Percentiles rank a stretch among this genome's conserved stretches.
Evolutionary conservation across 2,113 vertebrate genomes (phyloP).

Genomic region (zebrafish (Danio rerio)): DNA sequence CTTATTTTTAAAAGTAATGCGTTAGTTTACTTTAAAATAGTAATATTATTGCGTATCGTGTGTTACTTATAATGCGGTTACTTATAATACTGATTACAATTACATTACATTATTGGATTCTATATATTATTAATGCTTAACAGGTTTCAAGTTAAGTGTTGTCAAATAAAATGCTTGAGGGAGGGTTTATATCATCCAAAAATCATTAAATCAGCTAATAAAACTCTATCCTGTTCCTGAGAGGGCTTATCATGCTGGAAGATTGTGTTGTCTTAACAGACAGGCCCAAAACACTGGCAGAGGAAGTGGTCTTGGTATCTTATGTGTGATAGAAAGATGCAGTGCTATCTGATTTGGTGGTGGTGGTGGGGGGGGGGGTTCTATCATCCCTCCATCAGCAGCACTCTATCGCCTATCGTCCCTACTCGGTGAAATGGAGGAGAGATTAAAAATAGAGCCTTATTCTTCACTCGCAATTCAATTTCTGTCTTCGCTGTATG

Average conservation of each 20-base stretch:
- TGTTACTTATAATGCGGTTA: too few species aligned
- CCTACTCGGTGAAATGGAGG: constrained; percentile 25
- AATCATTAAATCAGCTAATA: constrained; percentile 38
- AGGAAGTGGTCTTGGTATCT: constrained; percentile 23
- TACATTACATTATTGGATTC: too few species aligned
- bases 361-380: not conserved
- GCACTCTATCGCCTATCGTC: constrained; percentile 26
- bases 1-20: too few species aligned
- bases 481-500: constrained; percentile 34
- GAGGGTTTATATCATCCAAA: not conserved
- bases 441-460: constrained; percentile 47
- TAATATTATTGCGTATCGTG: too few species aligned
- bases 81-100: too few species aligned
- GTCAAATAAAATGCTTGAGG: not conserved
- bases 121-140: too few species aligned
- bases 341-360: constrained; percentile 30
- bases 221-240: not conserved
- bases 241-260: constrained; percentile 42
- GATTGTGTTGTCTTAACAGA: constrained; percentile 16
- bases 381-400: constrained; percentile 46
- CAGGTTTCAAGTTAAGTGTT: not conserved
- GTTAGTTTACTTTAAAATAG: too few species aligned
- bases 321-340: constrained; percentile 36
- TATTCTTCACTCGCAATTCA: constrained; percentile 30
- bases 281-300: not conserved